These are phyloP conservation scores for Pithys albifrons DNA, from an alignment of 2,113 vertebrate genomes.

Conservation along the genomic window DNA sequence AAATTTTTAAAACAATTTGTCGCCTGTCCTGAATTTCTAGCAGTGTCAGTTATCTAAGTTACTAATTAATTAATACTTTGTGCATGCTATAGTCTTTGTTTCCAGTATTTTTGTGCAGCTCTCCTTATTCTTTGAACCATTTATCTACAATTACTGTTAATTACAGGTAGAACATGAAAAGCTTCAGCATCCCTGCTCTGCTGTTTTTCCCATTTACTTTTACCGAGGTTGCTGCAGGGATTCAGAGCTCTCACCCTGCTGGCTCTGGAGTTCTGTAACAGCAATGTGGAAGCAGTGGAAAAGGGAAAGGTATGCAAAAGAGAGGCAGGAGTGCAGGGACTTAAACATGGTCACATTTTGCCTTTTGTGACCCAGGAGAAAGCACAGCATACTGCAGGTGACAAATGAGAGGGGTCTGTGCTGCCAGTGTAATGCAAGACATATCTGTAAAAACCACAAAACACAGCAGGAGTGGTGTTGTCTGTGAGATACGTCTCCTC, in stretches of 20 bases:
- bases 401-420: not conserved
- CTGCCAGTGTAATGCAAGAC: not conserved
- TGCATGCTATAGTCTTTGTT: not conserved
- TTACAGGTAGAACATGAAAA: not conserved
- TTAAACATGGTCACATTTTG: not conserved
- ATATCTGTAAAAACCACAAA: not conserved
- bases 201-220: not conserved
- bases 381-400: not conserved
- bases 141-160: not conserved
- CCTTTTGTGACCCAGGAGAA: not conserved
- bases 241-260: not conserved
- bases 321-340: not conserved
- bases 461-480: not conserved
- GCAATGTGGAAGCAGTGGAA: rapidly evolving
- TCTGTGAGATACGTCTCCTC: not conserved
- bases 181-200: not conserved
- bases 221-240: not conserved
- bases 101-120: not conserved
- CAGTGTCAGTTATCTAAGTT: not conserved
- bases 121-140: not conserved
- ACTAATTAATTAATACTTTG: not conserved
- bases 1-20: not conserved
- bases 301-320: not conserved
- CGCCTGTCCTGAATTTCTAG: not conserved
- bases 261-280: not conserved